Evolutionary conservation across 2,797 vertebrate genomes (phyloP), one percentile per base, ranked within the genome.

Genomic region (Silurus aristotelis): DNA sequence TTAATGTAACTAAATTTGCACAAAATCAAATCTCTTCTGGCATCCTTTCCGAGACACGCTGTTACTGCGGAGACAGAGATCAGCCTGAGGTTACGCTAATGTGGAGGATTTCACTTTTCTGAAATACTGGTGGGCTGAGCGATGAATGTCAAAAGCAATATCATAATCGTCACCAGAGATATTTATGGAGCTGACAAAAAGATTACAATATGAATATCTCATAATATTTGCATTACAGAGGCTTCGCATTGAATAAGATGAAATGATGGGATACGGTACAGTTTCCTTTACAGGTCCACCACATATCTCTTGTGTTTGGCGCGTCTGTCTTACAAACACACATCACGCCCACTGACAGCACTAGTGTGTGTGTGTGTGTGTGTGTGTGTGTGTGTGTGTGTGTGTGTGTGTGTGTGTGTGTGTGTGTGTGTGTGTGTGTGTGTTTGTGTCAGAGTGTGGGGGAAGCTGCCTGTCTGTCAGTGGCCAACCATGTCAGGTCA

Each of bases 361-460:
- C 4, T 19, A 10, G 72, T 31, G 73, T 56, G 72, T 60, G 72
- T 27, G 72, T 60, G 72, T 31, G 73, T 56, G 72, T 38, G 72
- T 31, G 73, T 56, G 72, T 58, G 72, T 27, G 73, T 56, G 72
- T 58, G 72, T 31, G 73, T 56, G 72, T 58, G 72, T 58, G 72
- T 31, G 73, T 56, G 72, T 38, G 72, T 31, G 73, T 56, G 72
- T 58, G 72, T 27, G 73, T 56, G 72, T 58, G 72, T 31, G 73
- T 56, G 72, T 58, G 72, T 31, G 73, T 56, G 72, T 58, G 72
- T 31, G 73, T 56, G 72, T 60, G 72, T 31, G 73, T 56, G 72
- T 60, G 72, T 31, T 52, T 56, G 72, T 60, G 55, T 77, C 73
- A 77, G 15, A 25, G 8, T 31, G 55, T 25, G 17, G 55, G 52